Evolutionary conservation across 2,888 invertebrate genomes (phyloP).

Genomic region (Andrena chrysosceles): DNA sequence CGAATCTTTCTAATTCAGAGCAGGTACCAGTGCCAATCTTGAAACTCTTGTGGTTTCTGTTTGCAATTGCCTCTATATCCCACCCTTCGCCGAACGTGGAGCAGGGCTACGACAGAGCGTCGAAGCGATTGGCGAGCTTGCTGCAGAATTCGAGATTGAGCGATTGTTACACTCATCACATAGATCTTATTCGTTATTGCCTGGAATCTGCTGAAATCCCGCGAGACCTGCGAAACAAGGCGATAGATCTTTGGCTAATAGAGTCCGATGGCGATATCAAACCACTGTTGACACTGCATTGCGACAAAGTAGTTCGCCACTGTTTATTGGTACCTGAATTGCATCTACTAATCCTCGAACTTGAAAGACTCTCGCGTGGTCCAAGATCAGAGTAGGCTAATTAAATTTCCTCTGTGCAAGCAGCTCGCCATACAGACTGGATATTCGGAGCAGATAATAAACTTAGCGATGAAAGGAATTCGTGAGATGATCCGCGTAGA

Average conservation of each 20-base stretch:
- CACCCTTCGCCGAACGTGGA: constrained; percentile 41
- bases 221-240: constrained; percentile 43
- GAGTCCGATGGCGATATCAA: constrained; percentile 67
- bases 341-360: too few relatives aligned
- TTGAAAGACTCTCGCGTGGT: too few relatives aligned
- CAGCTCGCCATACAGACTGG: constrained; percentile 51
- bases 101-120: constrained; percentile 50
- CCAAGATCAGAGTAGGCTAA: too few relatives aligned
- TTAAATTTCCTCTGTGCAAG: background rate
- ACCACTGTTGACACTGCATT: constrained; percentile 57
- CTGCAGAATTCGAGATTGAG: constrained; percentile 57
- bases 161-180: constrained; percentile 73
- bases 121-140: constrained; percentile 43
- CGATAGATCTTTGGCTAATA: constrained; percentile 73
- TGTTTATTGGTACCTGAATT: constrained; percentile 56
- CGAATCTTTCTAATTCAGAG: constrained; percentile 13
- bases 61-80: constrained; percentile 65
- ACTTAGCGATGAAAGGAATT: constrained; percentile 64
- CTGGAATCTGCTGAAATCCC: constrained; percentile 62
- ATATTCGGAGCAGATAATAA: constrained; percentile 39
- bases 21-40: constrained; percentile 25
- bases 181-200: constrained; percentile 66
- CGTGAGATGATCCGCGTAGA: constrained; percentile 49
- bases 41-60: constrained; percentile 74
- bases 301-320: constrained; percentile 50